Percentiles rank a stretch among this genome's conserved stretches.
Conservation (phyloP, 2,797 vertebrate genomes). For the Anguilla megastoma region DNA sequence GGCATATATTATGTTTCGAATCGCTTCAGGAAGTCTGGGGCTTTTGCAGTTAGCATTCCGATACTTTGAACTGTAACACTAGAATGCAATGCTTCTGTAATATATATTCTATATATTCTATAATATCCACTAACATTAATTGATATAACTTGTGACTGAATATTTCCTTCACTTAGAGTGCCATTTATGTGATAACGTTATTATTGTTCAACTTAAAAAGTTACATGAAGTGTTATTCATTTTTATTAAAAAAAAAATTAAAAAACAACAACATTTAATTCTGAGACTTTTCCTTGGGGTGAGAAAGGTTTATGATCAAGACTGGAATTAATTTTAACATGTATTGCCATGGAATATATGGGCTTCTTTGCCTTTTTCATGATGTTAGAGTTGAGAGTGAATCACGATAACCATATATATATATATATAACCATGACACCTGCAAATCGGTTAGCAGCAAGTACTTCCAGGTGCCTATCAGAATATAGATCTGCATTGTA, state of each 20-base stretch:
- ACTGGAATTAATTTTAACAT: not conserved
- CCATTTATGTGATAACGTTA: not conserved
- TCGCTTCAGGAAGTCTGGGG: not conserved
- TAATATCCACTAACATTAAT: not conserved
- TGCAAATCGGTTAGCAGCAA: not conserved
- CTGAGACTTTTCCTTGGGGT: not conserved
- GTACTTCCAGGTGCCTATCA: not conserved
- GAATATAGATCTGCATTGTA: not conserved
- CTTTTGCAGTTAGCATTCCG: no score
- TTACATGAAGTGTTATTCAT: not conserved
- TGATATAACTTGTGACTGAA: not conserved
- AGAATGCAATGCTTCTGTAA: not conserved
- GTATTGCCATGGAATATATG: not conserved
- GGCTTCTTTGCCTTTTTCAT: not conserved
- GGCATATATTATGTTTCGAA: not conserved
- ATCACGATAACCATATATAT: not conserved
- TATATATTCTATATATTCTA: not conserved
- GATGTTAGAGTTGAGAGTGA: not conserved
- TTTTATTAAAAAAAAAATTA: not conserved
- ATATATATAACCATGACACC: not conserved
- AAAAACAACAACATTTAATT: not conserved
- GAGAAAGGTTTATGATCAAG: slow-evolving; percentile 2
- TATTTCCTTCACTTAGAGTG: not conserved
- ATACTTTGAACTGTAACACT: not conserved
- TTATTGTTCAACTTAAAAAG: not conserved